Evolutionary conservation across 2,888 invertebrate genomes (phyloP), one percentile per base, ranked within the genome.

Genomic region (Eupithecia centaureata): DNA sequence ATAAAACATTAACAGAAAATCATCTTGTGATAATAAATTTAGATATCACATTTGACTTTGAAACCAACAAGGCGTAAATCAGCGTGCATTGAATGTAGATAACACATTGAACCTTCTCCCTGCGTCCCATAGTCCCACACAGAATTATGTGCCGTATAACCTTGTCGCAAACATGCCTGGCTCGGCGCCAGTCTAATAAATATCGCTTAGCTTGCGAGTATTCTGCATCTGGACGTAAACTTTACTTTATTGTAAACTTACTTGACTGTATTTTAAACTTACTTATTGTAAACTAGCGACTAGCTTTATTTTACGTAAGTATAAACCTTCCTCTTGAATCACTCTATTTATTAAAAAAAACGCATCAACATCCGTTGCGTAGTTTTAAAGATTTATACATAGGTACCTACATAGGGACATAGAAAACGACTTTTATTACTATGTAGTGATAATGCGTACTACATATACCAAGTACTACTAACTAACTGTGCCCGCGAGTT

Each of bases 91-190:
- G 25, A 51, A 51, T 42, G 8, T 18, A 76, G 58, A 65, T 67
- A 56, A 61, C 66, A 66, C 68, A 65, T 32, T 61, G 68, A 73
- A 69, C 71, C 42, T 42, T 42, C 42, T 76, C 77, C 78, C 77
- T 68, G 64, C 72, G 73, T 71, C 74, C 68, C 63, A 65, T 65
- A 54, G 42, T 42, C 18, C 42, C 2, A 42, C 42, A 42, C 42
- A 42, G 42, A 42, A 42, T 42, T 42, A 42, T 42, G 42, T 42
- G 42, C 18, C 42, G 42, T 54, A 60, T 65, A 75, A 75, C 73
- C 72, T 80, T 77, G 72, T 67, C 68, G 47, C 56, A 69, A 63
- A 60, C 63, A 66, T 61, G 60, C 63, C 58, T 70, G 69, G 69
- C 63, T 27, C 33, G 27, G 57, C 56, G 66, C 69, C 69, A 70